Percentiles rank a stretch among this genome's conserved stretches.
phyloP scores from a whole-genome alignment of 2,888 invertebrate genomes.

The Eupithecia centaureata region DNA sequence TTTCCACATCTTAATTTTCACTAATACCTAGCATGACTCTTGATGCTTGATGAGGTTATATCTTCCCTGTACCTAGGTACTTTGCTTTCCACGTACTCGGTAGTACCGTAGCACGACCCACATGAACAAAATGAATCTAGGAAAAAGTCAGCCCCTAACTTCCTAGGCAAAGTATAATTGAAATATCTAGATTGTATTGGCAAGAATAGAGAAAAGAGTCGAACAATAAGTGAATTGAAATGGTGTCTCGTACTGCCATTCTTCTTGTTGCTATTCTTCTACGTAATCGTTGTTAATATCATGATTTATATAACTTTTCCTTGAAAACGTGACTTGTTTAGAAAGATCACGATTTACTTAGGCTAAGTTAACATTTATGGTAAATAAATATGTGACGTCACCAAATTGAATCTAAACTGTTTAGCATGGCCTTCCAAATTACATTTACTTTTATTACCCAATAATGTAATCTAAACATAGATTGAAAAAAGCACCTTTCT shows the following conservation, averaged over 20 bases:
- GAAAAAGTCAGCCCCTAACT: too few species aligned
- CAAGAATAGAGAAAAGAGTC: background rate
- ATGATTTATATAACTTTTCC: background rate
- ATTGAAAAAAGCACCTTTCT: conserved; percentile 14
- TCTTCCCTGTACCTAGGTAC: background rate
- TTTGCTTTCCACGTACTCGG: background rate
- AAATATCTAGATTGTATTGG: too few species aligned
- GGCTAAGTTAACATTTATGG: conserved; percentile 1
- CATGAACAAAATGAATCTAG: too few species aligned
- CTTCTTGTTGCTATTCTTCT: too few species aligned
- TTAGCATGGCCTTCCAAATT: conserved; percentile 39
- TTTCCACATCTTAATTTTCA: background rate
- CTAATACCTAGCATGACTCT: background rate
- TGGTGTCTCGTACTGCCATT: too few species aligned
- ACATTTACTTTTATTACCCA: conserved; percentile 29
- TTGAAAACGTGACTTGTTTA: background rate
- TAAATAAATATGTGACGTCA: conserved; percentile 21
- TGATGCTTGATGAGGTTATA: background rate
- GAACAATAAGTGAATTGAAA: background rate
- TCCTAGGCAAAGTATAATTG: too few species aligned
- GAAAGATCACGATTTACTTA: conserved; percentile 14
- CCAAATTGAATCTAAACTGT: conserved; percentile 31
- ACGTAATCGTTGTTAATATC: too few species aligned
- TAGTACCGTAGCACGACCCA: too few species aligned
- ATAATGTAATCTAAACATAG: conserved; percentile 10